Percentiles rank a stretch among this genome's conserved stretches.
These are phyloP conservation scores for Leuctra nigra DNA, from an alignment of 2,888 invertebrate genomes.

Conservation along the genomic window DNA sequence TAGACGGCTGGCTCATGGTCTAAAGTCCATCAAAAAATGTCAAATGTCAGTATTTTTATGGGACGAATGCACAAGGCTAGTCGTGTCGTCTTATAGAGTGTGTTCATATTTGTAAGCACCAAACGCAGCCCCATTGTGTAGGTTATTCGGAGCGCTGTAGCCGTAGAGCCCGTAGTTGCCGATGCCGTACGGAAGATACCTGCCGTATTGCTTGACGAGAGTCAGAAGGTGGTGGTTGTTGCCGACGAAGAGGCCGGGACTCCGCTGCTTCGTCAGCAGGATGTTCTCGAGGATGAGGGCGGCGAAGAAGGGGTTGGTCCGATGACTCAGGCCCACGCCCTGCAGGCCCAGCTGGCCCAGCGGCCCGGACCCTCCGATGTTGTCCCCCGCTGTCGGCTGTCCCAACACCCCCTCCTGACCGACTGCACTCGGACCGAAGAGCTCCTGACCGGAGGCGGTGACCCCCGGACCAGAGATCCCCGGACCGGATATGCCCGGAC, in stretches of 20 bases:
- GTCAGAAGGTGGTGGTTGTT: constrained; percentile 47
- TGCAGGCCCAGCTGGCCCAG: background rate
- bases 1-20: no score
- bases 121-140: constrained; percentile 58
- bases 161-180: constrained; percentile 47
- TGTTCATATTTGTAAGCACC: constrained; percentile 52
- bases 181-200: constrained; percentile 44
- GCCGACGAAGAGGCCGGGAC: constrained; percentile 44
- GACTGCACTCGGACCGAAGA: background rate
- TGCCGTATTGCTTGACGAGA: constrained; percentile 55
- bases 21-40: no score
- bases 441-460: no score
- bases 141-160: constrained; percentile 55
- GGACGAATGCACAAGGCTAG: no score
- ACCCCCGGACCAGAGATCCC: no score
- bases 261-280: background rate
- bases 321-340: background rate
- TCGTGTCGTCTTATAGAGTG: no score
- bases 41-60: no score
- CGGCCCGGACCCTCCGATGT: background rate
- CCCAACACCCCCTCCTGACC: constrained; percentile 11
- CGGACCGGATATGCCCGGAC: background rate
- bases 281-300: constrained; percentile 1
- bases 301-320: constrained; percentile 5
- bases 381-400: no score